Evolutionary conservation across 2,797 vertebrate species (phyloP).

Genomic region (Apogon talboti): DNA sequence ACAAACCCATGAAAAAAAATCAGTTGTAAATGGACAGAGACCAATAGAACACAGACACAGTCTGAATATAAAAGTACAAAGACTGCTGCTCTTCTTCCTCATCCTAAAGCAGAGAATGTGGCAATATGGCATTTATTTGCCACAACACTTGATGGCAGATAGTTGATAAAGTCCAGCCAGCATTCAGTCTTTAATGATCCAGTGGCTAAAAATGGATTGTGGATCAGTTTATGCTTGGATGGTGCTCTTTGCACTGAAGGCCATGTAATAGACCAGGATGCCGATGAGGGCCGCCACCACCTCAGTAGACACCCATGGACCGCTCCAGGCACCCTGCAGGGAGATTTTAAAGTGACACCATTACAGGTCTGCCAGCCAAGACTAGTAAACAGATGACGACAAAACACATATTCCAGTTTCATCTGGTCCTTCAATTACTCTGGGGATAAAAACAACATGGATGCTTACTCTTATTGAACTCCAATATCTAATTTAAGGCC

Average conservation of each 20-base stretch:
- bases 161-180: slow-evolving; percentile 33
- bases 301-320: slow-evolving; percentile 94
- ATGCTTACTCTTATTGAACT: neutral
- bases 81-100: slow-evolving; percentile 56
- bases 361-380: neutral
- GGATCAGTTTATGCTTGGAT: slow-evolving; percentile 86
- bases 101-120: slow-evolving; percentile 34
- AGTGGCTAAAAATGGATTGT: slow-evolving; percentile 37
- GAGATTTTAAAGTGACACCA: neutral
- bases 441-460: neutral
- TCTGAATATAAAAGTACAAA: slow-evolving; percentile 65
- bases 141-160: slow-evolving; percentile 47
- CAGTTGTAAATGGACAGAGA: slow-evolving; percentile 45
- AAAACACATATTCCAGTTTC: neutral
- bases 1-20: slow-evolving; percentile 35
- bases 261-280: slow-evolving; percentile 89
- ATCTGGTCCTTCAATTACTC: neutral
- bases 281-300: slow-evolving; percentile 90
- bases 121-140: slow-evolving; percentile 27
- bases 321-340: slow-evolving; percentile 89
- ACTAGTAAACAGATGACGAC: neutral
- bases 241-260: slow-evolving; percentile 89
- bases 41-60: slow-evolving; percentile 65
- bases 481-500: too few species aligned
- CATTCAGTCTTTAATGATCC: slow-evolving; percentile 70